Evolutionary conservation across 2,888 invertebrate species (phyloP).

Genomic region (Drosophila falleni): DNA sequence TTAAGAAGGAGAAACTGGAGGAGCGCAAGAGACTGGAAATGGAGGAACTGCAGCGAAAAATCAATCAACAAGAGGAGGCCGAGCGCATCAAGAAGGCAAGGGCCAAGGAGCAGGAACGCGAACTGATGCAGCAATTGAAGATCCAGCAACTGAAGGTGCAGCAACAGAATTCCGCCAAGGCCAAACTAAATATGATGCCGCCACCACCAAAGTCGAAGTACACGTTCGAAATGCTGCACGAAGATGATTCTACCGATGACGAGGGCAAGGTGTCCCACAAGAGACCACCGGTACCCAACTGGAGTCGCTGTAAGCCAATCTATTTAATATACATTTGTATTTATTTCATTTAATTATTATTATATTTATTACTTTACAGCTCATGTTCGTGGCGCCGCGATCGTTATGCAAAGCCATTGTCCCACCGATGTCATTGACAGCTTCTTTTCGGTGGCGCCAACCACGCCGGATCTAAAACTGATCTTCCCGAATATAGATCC

Average conservation of each 20-base stretch:
- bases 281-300: conserved; percentile 83
- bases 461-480: conserved; percentile 88
- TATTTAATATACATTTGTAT: too few species aligned
- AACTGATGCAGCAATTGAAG: conserved; percentile 78
- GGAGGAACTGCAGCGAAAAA: conserved; percentile 83
- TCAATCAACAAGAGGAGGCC: conserved; percentile 79
- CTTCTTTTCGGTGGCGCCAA: conserved; percentile 88
- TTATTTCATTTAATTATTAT: too few species aligned
- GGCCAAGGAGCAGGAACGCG: conserved; percentile 78
- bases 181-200: conserved; percentile 70
- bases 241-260: conserved; percentile 86
- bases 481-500: conserved; percentile 90
- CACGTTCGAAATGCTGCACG: conserved; percentile 85
- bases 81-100: conserved; percentile 67
- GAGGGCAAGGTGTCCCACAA: conserved; percentile 82
- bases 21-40: conserved; percentile 82
- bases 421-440: conserved; percentile 86
- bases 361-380: conserved; percentile 43
- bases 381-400: conserved; percentile 85
- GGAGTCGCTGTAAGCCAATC: conserved; percentile 85
- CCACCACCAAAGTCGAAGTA: conserved; percentile 79
- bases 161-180: conserved; percentile 46
- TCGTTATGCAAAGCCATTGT: conserved; percentile 86
- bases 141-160: conserved; percentile 74
- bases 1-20: conserved; percentile 72